phyloP scores from a whole-genome alignment of 2,797 vertebrate species.

The Silurus lanzhouensis region DNA sequence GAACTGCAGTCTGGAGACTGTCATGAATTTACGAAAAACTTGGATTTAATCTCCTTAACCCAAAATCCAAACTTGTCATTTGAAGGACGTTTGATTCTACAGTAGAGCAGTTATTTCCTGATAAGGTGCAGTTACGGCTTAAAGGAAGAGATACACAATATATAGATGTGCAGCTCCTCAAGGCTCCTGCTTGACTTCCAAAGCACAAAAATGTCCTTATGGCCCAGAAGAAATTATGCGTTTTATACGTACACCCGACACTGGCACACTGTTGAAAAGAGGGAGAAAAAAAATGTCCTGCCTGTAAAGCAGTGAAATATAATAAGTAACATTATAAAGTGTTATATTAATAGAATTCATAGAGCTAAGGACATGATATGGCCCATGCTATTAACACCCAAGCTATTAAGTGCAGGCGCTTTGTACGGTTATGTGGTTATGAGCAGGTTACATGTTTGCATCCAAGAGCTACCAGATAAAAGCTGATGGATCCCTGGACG shows the following conservation, averaged over 20 bases:
- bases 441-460: neutral
- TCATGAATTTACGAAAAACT: conserved; percentile 74
- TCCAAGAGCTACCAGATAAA: neutral
- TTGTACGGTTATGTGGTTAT: neutral
- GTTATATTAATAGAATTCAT: neutral
- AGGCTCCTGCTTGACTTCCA: conserved; percentile 1
- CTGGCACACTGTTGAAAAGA: conserved; percentile 5
- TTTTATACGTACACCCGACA: neutral
- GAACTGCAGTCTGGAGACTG: conserved; percentile 48
- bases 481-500: neutral
- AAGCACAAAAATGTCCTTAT: neutral
- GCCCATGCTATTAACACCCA: neutral
- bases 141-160: neutral
- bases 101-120: neutral
- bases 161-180: conserved; percentile 5
- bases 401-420: neutral
- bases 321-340: conserved; percentile 8
- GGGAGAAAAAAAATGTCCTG: neutral
- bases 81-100: neutral
- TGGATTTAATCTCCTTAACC: conserved; percentile 70
- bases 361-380: neutral
- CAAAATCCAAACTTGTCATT: conserved; percentile 26
- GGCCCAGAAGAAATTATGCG: conserved; percentile 12
- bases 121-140: neutral
- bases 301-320: conserved; percentile 18